These are phyloP conservation scores for Lipophrys pholis DNA, from an alignment of 2,113 vertebrate genomes.

Conservation along the genomic window DNA sequence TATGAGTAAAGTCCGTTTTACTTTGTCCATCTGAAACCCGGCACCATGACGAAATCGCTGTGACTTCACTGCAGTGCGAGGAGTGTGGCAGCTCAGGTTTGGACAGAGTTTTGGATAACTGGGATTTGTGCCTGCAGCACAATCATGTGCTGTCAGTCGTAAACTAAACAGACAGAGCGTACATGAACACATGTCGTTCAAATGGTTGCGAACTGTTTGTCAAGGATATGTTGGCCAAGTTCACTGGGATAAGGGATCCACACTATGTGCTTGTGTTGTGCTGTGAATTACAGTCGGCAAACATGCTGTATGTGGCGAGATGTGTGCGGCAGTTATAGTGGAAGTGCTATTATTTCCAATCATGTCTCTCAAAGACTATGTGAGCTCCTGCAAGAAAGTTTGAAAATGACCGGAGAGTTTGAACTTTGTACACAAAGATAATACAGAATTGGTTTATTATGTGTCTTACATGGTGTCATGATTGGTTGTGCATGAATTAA, in stretches of 20 bases:
- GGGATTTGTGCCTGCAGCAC: neutral
- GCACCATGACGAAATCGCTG: too few species aligned
- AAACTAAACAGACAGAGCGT: neutral
- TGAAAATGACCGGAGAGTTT: too few species aligned
- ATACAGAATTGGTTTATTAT: too few species aligned
- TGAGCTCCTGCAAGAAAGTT: too few species aligned
- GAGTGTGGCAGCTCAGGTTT: conserved; percentile 3
- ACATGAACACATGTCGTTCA: neutral
- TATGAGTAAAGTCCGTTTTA: too few species aligned
- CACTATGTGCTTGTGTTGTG: neutral
- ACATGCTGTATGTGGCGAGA: neutral
- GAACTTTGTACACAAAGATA: too few species aligned
- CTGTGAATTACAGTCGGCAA: neutral
- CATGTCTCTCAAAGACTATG: neutral
- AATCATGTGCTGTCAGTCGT: neutral
- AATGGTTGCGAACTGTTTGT: conserved; percentile 1
- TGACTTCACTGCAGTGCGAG: conserved; percentile 7
- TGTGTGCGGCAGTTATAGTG: neutral
- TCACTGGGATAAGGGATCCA: neutral
- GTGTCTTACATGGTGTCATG: too few species aligned
- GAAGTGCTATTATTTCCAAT: neutral
- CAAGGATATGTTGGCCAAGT: conserved; percentile 1
- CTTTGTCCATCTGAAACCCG: too few species aligned
- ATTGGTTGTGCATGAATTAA: too few species aligned
- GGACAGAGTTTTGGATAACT: neutral